phyloP scores from a whole-genome alignment of 2,888 invertebrate genomes.

The Orthosia gothica region DNA sequence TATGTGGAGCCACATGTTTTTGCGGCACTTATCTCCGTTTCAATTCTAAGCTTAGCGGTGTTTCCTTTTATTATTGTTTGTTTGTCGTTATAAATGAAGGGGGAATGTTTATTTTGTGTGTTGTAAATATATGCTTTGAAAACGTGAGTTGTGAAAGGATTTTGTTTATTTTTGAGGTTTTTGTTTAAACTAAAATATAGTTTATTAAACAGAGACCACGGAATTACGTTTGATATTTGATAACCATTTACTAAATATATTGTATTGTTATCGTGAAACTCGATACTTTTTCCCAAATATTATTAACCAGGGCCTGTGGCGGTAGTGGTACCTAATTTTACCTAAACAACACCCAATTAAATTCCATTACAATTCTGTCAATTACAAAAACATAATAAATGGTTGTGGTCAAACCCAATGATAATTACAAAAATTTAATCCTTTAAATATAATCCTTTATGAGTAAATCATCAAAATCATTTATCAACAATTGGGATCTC shows the following conservation, averaged over 20 bases:
- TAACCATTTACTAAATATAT: background rate
- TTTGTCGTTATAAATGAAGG: too few relatives aligned
- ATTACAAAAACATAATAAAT: background rate
- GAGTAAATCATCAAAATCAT: background rate
- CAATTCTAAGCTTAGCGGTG: too few relatives aligned
- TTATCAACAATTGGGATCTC: too few relatives aligned
- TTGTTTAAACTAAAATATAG: background rate
- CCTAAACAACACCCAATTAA: background rate
- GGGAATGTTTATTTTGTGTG: background rate
- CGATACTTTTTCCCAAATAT: background rate
- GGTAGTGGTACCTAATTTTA: background rate
- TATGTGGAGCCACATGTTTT: too few relatives aligned
- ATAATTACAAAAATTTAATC: background rate
- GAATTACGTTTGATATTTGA: background rate
- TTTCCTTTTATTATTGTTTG: too few relatives aligned
- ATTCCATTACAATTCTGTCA: background rate
- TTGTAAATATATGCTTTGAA: constrained; percentile 12
- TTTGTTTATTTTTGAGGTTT: background rate
- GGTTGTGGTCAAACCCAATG: background rate
- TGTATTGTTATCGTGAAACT: background rate
- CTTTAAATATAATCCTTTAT: background rate
- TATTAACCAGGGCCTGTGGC: background rate
- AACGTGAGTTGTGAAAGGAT: background rate
- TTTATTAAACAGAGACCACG: background rate
- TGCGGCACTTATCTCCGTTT: too few relatives aligned